Conservation (phyloP, 2,888 invertebrate genomes). For the Periphyllus acericola region DNA sequence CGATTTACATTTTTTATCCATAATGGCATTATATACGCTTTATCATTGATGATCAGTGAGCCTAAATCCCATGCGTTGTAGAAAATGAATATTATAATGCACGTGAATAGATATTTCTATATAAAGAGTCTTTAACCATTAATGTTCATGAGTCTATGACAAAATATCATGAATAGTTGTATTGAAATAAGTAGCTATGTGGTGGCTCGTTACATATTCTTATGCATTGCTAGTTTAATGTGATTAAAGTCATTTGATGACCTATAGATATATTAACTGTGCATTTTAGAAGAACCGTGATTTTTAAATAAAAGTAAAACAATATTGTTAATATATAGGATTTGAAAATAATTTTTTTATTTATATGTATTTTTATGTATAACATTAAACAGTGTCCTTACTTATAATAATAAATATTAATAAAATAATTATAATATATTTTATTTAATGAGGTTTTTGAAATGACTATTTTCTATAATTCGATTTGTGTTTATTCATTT, state of each 20-base stretch:
- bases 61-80: neutral
- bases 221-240: neutral
- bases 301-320: neutral
- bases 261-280: conserved; percentile 1
- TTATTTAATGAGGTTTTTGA: no score
- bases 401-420: no score
- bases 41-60: conserved; percentile 10
- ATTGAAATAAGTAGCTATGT: neutral
- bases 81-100: neutral
- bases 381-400: no score
- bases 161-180: neutral
- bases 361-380: no score
- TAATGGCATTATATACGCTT: neutral
- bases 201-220: neutral
- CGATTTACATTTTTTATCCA: conserved; percentile 52
- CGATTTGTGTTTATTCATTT: no score
- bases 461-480: no score
- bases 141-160: conserved; percentile 5
- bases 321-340: no score
- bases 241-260: neutral
- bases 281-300: neutral
- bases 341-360: no score
- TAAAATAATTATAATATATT: no score
- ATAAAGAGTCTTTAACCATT: neutral
- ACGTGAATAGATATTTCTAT: neutral